These are phyloP conservation scores for Callyntrura sp. DNA, from an alignment of 2,888 invertebrate genomes.

Conservation along the genomic window DNA sequence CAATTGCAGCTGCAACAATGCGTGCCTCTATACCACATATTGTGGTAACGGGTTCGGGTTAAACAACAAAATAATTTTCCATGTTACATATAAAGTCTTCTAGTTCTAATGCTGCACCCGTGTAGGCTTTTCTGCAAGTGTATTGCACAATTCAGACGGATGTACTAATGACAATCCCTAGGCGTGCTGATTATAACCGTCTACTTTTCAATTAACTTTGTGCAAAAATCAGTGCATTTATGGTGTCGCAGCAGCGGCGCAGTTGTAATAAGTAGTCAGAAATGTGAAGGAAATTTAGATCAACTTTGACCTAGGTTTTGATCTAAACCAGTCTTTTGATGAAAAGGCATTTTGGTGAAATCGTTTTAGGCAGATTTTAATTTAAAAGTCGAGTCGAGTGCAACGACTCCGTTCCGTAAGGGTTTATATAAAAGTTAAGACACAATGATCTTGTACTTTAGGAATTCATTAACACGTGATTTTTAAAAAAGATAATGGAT, in stretches of 20 bases:
- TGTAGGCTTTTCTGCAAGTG: neutral
- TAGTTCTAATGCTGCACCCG: neutral
- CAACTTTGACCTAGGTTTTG: neutral
- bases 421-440: no score
- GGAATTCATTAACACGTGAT: no score
- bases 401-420: no score
- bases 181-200: neutral
- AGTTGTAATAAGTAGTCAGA: neutral
- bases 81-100: neutral
- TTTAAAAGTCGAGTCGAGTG: neutral
- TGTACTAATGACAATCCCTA: neutral
- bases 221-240: constrained; percentile 49
- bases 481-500: no score
- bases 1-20: neutral
- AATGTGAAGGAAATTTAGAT: neutral
- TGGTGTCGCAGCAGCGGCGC: neutral
- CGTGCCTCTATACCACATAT: neutral
- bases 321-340: neutral
- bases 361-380: neutral
- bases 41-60: constrained; percentile 9
- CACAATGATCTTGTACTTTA: no score
- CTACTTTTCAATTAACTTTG: constrained; percentile 58
- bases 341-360: neutral
- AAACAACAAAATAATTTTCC: constrained; percentile 37
- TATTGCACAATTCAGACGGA: neutral